A percentile compares a stretch with the other conserved stretches of the same genome.
Evolutionary conservation across 2,888 invertebrate genomes (phyloP).

Genomic region (Heterodera filipjevi): DNA sequence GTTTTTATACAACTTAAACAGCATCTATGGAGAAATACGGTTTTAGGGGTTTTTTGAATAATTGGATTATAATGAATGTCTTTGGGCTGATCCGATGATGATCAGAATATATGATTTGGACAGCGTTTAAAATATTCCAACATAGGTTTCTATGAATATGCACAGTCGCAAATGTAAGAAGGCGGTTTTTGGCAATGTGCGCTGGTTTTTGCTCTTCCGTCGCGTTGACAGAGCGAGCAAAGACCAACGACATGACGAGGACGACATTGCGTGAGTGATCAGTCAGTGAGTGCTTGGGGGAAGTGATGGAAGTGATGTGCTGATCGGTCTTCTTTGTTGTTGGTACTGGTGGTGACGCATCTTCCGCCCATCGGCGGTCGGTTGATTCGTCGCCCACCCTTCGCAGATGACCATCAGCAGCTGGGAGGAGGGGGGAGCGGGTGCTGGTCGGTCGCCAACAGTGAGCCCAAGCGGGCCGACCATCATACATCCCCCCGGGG

Average conservation of each 20-base stretch:
- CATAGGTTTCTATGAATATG: neutral
- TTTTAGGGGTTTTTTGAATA: too few species aligned
- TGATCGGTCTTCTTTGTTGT: too few species aligned
- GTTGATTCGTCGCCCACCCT: neutral
- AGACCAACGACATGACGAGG: neutral
- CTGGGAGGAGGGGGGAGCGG: neutral
- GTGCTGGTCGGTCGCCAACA: slow-evolving; percentile 3
- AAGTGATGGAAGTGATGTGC: too few species aligned
- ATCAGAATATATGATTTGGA: too few species aligned
- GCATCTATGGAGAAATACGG: too few species aligned
- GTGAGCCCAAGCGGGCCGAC: neutral
- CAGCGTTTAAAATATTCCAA: too few species aligned
- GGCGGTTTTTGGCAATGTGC: neutral
- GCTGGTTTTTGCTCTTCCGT: neutral
- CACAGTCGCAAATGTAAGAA: neutral
- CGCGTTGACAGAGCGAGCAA: neutral
- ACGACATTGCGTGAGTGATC: neutral
- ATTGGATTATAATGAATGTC: too few species aligned
- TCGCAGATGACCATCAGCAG: neutral
- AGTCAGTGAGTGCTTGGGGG: neutral
- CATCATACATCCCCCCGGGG: too few species aligned
- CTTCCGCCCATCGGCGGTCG: neutral
- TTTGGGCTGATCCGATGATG: too few species aligned
- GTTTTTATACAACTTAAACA: too few species aligned
- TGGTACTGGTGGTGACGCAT: neutral